Conservation (phyloP, 2,888 invertebrate genomes). For the Drosophila kambysellisi region DNA sequence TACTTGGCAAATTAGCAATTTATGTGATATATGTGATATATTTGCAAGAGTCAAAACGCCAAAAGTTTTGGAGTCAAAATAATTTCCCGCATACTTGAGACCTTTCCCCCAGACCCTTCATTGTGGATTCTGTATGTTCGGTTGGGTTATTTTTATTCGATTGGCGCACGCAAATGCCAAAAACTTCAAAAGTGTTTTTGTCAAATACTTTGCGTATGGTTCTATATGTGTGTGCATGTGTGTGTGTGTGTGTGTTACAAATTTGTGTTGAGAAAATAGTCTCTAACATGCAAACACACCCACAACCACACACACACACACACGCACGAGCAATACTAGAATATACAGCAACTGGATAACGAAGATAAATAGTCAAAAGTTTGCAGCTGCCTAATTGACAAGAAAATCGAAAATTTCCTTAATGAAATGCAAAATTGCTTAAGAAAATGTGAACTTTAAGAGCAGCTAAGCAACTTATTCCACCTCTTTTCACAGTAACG, state of each 20-base stretch:
- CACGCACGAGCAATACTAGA: constrained; percentile 10
- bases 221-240: constrained; percentile 1
- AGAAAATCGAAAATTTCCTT: constrained; percentile 74
- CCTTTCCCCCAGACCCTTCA: neutral
- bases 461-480: constrained; percentile 6
- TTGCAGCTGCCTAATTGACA: constrained; percentile 72
- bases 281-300: constrained; percentile 10
- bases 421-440: constrained; percentile 67
- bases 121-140: constrained; percentile 16
- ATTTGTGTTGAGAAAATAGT: constrained; percentile 19
- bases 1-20: constrained; percentile 63
- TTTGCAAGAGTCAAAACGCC: constrained; percentile 29
- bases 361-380: constrained; percentile 77
- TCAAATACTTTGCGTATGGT: constrained; percentile 28
- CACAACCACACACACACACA: constrained; percentile 11
- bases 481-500: neutral
- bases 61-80: constrained; percentile 34
- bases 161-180: constrained; percentile 41
- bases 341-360: constrained; percentile 39
- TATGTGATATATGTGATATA: constrained; percentile 48
- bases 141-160: constrained; percentile 50
- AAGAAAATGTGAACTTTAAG: constrained; percentile 39
- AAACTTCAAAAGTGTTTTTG: constrained; percentile 57
- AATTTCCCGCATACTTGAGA: constrained; percentile 39
- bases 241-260: constrained; percentile 6